Evolutionary conservation across 1,140 invertebrate species (phyloP).

Genomic region (Hetaerina americana): DNA sequence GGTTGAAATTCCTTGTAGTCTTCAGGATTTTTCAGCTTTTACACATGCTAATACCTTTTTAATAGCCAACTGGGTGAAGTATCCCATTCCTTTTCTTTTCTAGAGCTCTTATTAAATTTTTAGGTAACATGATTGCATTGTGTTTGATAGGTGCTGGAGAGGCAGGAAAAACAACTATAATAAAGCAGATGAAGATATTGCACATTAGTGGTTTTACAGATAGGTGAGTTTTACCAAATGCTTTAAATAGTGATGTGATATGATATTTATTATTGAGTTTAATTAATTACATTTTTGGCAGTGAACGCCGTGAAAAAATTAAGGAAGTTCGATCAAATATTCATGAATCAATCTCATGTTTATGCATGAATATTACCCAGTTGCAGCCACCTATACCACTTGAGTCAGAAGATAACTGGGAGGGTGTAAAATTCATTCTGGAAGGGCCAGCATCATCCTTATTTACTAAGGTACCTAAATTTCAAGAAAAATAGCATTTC

Average conservation of each 20-base stretch:
- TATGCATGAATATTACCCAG: not conserved
- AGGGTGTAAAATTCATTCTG: conserved; percentile 39
- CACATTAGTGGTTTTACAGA: conserved; percentile 55
- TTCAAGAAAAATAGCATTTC: no score
- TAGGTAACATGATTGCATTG: no score
- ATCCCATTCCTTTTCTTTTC: no score
- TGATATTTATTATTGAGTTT: conserved; percentile 1
- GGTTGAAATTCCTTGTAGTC: no score
- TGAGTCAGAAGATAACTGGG: conserved; percentile 30
- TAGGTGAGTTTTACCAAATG: conserved; percentile 32
- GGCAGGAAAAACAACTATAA: conserved; percentile 63
- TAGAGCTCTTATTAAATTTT: no score
- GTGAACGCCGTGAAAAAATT: conserved; percentile 47
- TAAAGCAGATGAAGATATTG: conserved; percentile 72
- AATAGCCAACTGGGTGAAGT: no score
- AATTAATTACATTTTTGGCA: conserved; percentile 24
- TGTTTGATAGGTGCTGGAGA: conserved; percentile 37
- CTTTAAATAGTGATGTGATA: not conserved
- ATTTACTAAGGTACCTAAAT: conserved; percentile 34
- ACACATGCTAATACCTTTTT: no score
- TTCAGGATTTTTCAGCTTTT: no score
- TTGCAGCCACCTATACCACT: conserved; percentile 26
- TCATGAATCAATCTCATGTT: conserved; percentile 43
- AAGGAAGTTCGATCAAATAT: conserved; percentile 48
- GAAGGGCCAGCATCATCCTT: conserved; percentile 31